phyloP scores from a whole-genome alignment of 2,888 invertebrate species.

The Drosophila maculinotata region DNA sequence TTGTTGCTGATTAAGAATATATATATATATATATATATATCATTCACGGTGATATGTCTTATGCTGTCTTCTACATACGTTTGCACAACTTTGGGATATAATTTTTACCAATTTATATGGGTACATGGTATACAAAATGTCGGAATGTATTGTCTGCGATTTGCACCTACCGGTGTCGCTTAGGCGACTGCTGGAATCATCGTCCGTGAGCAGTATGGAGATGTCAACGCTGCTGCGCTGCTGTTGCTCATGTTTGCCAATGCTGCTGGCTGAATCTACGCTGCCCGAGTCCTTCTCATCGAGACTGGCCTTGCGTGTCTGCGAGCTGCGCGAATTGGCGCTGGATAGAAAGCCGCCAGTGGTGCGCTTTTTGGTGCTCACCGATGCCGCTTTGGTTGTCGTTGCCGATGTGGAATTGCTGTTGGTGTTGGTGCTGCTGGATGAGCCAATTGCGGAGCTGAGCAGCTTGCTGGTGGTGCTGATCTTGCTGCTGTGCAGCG shows the following conservation, averaged over 20 bases:
- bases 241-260: conserved; percentile 72
- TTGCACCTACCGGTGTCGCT: conserved; percentile 84
- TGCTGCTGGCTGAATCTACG: conserved; percentile 65
- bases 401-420: conserved; percentile 34
- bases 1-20: too few relatives aligned
- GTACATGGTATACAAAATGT: too few relatives aligned
- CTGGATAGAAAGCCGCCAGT: conserved; percentile 46
- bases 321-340: conserved; percentile 52
- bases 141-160: too few relatives aligned
- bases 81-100: conserved; percentile 7
- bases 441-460: conserved; percentile 54
- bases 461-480: conserved; percentile 59
- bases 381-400: conserved; percentile 28
- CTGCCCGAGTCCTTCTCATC: conserved; percentile 82
- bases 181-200: conserved; percentile 83
- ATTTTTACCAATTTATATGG: too few relatives aligned
- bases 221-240: conserved; percentile 83
- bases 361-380: conserved; percentile 61
- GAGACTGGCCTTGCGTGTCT: conserved; percentile 79
- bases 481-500: conserved; percentile 60
- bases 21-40: too few relatives aligned
- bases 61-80: too few relatives aligned
- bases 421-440: conserved; percentile 4
- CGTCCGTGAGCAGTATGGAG: conserved; percentile 83
- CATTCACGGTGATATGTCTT: too few relatives aligned